These are phyloP conservation scores for Gymnorhina tibicen DNA, from an alignment of 2,113 vertebrate genomes.

Conservation along the genomic window DNA sequence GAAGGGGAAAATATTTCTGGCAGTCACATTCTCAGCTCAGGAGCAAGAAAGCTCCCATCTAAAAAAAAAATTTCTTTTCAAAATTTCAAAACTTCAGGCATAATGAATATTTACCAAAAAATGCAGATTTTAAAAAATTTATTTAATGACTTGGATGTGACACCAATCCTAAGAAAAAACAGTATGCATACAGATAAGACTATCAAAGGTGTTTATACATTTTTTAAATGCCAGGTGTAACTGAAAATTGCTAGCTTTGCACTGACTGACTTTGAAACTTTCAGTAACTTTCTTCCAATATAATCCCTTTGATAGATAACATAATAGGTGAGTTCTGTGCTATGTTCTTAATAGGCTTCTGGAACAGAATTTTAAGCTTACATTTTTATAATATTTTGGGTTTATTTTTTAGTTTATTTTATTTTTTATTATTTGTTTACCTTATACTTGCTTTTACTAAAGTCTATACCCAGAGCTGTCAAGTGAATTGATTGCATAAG, in stretches of 20 bases:
- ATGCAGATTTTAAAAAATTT: background rate
- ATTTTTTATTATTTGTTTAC: background rate
- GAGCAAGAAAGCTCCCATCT: background rate
- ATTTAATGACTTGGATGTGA: background rate
- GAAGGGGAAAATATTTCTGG: background rate
- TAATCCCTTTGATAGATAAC: background rate
- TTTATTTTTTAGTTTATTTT: background rate
- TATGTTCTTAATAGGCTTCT: background rate
- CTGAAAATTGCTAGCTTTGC: background rate
- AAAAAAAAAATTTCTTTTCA: background rate
- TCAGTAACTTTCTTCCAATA: background rate
- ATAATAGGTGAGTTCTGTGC: background rate
- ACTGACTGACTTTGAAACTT: background rate
- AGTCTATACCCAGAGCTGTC: background rate
- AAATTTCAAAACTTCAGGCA: background rate
- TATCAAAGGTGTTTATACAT: background rate
- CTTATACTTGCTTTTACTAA: background rate
- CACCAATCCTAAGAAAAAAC: background rate
- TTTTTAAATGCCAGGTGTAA: background rate
- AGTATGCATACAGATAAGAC: background rate
- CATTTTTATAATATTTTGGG: background rate
- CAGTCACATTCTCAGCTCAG: background rate
- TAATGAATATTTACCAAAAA: background rate
- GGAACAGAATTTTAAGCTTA: background rate
- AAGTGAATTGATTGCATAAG: background rate